Evolutionary conservation across 1,140 invertebrate species (phyloP).

Genomic region (Sinella curviseta): DNA sequence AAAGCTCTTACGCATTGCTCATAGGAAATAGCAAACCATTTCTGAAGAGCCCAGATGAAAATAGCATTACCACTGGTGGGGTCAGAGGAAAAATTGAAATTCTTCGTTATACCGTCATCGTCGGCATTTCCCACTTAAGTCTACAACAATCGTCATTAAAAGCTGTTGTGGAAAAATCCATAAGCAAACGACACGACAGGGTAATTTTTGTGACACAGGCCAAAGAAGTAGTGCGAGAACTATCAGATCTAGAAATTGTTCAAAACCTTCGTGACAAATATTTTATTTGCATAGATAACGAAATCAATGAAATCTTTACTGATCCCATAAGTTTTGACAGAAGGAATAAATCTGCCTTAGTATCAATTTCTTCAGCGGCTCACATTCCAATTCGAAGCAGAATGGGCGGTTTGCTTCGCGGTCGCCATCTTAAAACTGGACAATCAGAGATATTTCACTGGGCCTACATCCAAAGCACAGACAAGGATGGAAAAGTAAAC

Average conservation of each 20-base stretch:
- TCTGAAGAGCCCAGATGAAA: not conserved
- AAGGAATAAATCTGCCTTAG: not conserved
- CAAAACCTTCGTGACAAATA: not conserved
- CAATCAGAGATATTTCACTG: constrained; percentile 2
- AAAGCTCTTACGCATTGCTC: not conserved
- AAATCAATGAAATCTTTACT: too few species aligned
- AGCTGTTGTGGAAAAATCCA: not conserved
- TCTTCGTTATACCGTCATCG: not conserved
- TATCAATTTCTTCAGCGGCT: not conserved
- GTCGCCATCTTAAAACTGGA: not conserved
- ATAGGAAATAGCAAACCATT: not conserved
- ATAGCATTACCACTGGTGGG: not conserved
- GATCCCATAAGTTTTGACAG: not conserved
- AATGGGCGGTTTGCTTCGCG: not conserved
- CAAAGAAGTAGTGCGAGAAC: not conserved
- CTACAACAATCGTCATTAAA: not conserved
- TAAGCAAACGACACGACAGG: not conserved
- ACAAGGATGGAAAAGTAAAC: not conserved
- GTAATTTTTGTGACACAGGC: not conserved
- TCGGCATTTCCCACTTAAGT: not conserved
- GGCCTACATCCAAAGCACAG: not conserved
- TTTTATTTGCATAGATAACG: not conserved
- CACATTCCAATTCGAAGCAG: not conserved
- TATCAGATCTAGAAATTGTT: not conserved
- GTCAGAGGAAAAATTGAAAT: not conserved